These are phyloP conservation scores for Caerostris extrusa DNA, from an alignment of 1,140 invertebrate species.

Conservation along the genomic window DNA sequence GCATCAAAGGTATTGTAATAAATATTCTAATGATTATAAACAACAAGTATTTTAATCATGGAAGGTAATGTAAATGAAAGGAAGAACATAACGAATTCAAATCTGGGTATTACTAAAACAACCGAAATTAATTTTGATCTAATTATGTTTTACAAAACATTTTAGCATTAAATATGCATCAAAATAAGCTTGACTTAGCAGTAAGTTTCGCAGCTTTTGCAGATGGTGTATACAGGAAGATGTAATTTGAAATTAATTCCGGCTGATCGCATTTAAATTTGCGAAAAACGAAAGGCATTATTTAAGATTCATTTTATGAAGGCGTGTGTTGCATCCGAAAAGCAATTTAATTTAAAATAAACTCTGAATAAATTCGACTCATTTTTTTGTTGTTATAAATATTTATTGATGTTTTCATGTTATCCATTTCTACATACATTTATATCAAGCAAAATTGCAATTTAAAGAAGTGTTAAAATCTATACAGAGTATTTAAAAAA, in stretches of 20 bases:
- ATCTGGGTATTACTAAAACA: not conserved
- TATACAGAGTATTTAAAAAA: too few species aligned
- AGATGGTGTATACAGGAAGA: not conserved
- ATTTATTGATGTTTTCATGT: too few species aligned
- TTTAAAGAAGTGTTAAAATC: too few species aligned
- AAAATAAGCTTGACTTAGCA: not conserved
- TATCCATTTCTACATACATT: too few species aligned
- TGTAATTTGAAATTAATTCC: not conserved
- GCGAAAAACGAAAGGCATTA: not conserved
- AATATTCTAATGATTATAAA: not conserved
- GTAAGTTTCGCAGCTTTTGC: not conserved
- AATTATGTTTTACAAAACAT: not conserved
- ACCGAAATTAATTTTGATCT: not conserved
- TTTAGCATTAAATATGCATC: not conserved
- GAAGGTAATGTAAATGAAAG: not conserved
- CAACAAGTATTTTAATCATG: not conserved
- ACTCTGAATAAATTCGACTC: too few species aligned
- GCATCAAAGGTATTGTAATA: not conserved
- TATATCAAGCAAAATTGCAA: too few species aligned
- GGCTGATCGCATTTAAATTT: not conserved
- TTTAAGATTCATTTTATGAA: not conserved
- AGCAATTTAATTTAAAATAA: too few species aligned
- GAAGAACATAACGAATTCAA: not conserved
- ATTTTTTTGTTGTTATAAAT: too few species aligned
- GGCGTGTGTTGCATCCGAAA: too few species aligned